Percentiles rank a stretch among this genome's conserved stretches.
These are phyloP conservation scores for Rhaphigaster nebulosa DNA, from an alignment of 2,888 invertebrate species.

Conservation along the genomic window DNA sequence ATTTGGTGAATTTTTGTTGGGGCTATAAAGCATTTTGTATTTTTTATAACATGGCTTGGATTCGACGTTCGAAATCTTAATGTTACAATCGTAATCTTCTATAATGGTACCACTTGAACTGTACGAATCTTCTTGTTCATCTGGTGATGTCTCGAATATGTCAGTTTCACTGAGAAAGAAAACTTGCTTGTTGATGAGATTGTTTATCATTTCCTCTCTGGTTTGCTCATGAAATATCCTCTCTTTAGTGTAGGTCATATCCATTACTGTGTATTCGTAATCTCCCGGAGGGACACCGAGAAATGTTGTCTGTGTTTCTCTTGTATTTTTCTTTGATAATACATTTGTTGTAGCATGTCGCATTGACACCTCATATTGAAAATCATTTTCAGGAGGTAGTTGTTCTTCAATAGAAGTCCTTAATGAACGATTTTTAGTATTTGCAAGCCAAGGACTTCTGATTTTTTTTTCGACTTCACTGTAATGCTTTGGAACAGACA, in stretches of 20 bases:
- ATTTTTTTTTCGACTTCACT: background rate
- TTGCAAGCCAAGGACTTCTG: slow-evolving; percentile 1
- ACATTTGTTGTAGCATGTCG: background rate
- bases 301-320: background rate
- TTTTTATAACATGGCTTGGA: background rate
- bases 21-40: background rate
- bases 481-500: background rate
- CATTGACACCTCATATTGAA: background rate
- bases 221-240: background rate
- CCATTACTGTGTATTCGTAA: background rate
- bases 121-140: background rate
- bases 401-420: background rate
- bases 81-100: background rate
- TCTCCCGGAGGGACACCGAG: background rate
- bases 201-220: background rate
- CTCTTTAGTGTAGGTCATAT: background rate
- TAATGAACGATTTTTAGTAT: background rate
- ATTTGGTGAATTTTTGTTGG: background rate
- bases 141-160: background rate
- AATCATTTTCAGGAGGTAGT: background rate
- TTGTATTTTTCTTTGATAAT: background rate
- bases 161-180: slow-evolving; percentile 19
- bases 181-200: background rate
- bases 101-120: background rate
- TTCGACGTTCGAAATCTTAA: slow-evolving; percentile 17